Evolutionary conservation across 2,797 vertebrate species (phyloP).

Genomic region (Rhinogobio ventralis): DNA sequence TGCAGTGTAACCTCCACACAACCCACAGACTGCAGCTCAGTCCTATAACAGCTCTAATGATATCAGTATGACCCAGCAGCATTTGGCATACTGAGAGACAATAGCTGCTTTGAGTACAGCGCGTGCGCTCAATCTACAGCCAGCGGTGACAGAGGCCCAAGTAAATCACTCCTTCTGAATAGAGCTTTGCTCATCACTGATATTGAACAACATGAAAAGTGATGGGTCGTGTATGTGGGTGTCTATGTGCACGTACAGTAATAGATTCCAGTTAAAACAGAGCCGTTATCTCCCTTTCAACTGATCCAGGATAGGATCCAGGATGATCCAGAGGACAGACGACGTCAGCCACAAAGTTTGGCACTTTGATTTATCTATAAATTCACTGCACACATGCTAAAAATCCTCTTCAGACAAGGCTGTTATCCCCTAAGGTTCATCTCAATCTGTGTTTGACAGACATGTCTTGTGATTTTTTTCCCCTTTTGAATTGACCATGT

Average conservation of each 20-base stretch:
- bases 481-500: neutral
- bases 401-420: neutral
- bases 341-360: neutral
- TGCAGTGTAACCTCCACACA: conserved; percentile 21
- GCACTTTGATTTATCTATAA: neutral
- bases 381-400: neutral
- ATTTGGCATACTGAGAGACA: conserved; percentile 1
- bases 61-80: conserved; percentile 18
- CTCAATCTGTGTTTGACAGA: neutral
- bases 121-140: neutral
- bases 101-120: conserved; percentile 39
- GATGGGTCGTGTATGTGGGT: neutral
- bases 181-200: neutral
- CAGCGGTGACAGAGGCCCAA: neutral
- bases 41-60: conserved; percentile 20
- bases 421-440: neutral
- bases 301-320: neutral
- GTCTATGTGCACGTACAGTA: neutral
- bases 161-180: conserved; percentile 14
- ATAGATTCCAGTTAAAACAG: conserved; percentile 6
- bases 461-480: neutral
- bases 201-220: conserved; percentile 2
- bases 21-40: conserved; percentile 7
- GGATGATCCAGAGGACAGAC: neutral
- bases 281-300: neutral